phyloP scores from a whole-genome alignment of 2,888 invertebrate species.

The Aricia artaxerxes region DNA sequence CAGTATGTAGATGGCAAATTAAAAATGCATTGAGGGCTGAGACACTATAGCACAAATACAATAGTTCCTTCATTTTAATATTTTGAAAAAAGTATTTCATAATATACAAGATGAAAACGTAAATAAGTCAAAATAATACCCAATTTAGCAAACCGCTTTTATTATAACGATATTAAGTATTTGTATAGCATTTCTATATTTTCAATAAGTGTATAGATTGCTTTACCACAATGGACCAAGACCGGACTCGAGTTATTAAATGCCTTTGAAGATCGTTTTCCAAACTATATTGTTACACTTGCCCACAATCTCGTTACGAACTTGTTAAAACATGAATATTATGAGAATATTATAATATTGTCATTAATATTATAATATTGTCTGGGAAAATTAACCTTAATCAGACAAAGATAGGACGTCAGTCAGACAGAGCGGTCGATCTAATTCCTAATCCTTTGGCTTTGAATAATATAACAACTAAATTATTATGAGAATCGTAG shows the following conservation, averaged over 20 bases:
- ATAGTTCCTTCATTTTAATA: too few species aligned
- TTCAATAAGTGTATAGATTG: slow-evolving; percentile 21
- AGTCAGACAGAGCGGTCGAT: background rate
- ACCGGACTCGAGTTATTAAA: slow-evolving; percentile 24
- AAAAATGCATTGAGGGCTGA: too few species aligned
- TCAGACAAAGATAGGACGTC: background rate
- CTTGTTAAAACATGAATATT: background rate
- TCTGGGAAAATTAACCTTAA: background rate
- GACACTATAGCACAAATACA: too few species aligned
- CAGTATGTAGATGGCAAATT: too few species aligned
- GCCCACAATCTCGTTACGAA: slow-evolving; percentile 11
- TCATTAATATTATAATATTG: background rate
- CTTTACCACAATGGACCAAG: slow-evolving; percentile 25
- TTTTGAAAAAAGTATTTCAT: background rate
- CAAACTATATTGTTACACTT: background rate
- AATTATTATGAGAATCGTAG: background rate
- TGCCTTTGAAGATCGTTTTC: background rate
- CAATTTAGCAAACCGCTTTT: background rate
- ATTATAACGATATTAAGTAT: background rate
- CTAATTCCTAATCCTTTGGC: background rate
- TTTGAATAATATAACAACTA: background rate
- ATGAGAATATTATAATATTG: slow-evolving; percentile 1
- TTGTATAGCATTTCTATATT: background rate
- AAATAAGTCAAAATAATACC: background rate
- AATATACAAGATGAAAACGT: background rate